These are phyloP conservation scores for Mormyrus iriodes DNA, from an alignment of 2,113 vertebrate genomes.

Conservation along the genomic window DNA sequence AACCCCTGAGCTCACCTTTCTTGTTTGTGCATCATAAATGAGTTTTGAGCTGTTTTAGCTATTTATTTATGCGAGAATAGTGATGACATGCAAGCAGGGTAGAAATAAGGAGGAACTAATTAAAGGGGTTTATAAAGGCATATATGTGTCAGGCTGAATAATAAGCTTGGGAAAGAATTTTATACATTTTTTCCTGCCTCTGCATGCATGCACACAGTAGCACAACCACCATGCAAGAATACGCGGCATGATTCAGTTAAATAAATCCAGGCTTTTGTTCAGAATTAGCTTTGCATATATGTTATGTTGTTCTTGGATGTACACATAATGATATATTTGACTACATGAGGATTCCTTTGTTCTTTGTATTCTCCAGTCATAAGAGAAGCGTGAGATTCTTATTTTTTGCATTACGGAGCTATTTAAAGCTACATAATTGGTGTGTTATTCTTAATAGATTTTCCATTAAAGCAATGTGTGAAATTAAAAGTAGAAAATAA, in stretches of 20 bases:
- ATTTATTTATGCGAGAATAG: slow-evolving; percentile 58
- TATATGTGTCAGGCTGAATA: not conserved
- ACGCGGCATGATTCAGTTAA: not conserved
- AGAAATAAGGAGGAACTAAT: slow-evolving; percentile 55
- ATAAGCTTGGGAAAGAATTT: not conserved
- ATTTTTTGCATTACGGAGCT: slow-evolving; percentile 44
- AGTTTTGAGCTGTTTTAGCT: slow-evolving; percentile 49
- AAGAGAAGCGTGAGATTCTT: not conserved
- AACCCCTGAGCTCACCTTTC: slow-evolving; percentile 18
- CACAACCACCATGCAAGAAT: not conserved
- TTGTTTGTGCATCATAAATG: slow-evolving; percentile 42
- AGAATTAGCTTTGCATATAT: not conserved
- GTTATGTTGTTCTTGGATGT: not conserved
- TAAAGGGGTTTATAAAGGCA: slow-evolving; percentile 39
- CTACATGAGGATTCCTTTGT: not conserved
- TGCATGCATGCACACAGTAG: not conserved
- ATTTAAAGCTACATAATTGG: slow-evolving; percentile 34
- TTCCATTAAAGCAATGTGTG: slow-evolving; percentile 38
- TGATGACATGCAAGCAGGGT: slow-evolving; percentile 41
- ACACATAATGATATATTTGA: not conserved
- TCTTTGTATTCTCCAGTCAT: not conserved
- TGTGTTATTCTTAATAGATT: slow-evolving; percentile 37
- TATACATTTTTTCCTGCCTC: not conserved
- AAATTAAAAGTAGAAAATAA: slow-evolving; percentile 28
- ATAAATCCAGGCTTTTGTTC: not conserved